Evolutionary conservation across 2,113 vertebrate genomes (phyloP).

Genomic region (Pelmatolapia mariae): DNA sequence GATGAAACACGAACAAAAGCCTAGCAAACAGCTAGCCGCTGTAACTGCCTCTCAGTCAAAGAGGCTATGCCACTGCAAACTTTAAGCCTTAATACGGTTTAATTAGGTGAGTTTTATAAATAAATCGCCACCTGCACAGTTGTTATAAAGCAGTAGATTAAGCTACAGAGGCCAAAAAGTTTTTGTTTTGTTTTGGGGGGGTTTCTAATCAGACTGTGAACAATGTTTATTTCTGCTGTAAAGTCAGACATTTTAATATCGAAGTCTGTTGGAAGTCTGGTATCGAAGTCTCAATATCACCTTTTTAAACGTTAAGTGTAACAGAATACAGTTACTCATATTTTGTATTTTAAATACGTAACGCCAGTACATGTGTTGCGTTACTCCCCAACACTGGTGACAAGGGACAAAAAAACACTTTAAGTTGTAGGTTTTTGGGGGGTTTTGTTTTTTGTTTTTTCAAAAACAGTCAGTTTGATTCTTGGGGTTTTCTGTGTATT

Average conservation of each 20-base stretch:
- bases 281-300: neutral
- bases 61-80: neutral
- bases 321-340: neutral
- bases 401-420: neutral
- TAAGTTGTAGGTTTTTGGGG: neutral
- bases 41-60: neutral
- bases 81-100: neutral
- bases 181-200: neutral
- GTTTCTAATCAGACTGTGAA: neutral
- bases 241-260: neutral
- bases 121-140: neutral
- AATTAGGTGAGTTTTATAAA: neutral
- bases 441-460: neutral
- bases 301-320: neutral
- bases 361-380: neutral
- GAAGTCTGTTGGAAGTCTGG: neutral
- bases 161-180: neutral
- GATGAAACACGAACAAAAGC: neutral
- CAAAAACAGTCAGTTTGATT: neutral
- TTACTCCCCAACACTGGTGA: neutral
- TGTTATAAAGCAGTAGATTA: neutral
- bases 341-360: neutral
- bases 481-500: neutral
- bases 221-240: neutral
- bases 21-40: neutral